Conservation (phyloP, 2,888 invertebrate genomes). For the Leptothorax acervorum region DNA sequence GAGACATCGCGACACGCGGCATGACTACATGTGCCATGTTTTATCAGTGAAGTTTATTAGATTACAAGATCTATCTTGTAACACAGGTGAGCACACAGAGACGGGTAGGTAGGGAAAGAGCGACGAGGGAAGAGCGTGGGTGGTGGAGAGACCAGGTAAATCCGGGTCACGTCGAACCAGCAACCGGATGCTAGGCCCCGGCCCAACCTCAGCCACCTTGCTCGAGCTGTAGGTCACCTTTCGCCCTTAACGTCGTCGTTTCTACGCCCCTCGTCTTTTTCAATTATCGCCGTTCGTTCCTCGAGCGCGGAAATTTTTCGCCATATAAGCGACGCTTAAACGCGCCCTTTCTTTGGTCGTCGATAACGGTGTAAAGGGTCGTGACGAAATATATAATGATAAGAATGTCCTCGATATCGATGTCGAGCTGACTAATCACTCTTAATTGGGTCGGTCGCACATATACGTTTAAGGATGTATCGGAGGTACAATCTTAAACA, state of each 20-base stretch:
- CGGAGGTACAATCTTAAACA: too few relatives aligned
- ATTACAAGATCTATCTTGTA: conserved; percentile 18
- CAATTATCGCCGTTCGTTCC: conserved; percentile 51
- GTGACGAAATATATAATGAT: not conserved
- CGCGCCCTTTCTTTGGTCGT: not conserved
- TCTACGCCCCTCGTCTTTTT: conserved; percentile 51
- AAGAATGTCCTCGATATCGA: conserved; percentile 8
- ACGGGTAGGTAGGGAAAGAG: not conserved
- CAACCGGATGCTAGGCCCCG: conserved; percentile 77
- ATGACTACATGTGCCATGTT: not conserved
- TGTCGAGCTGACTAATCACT: conserved; percentile 14
- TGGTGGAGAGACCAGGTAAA: conserved; percentile 74
- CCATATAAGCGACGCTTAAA: not conserved
- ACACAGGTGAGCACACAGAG: conserved; percentile 13
- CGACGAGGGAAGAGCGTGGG: conserved; percentile 57
- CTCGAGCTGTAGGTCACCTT: conserved; percentile 79
- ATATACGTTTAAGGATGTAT: not conserved
- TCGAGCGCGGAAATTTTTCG: not conserved
- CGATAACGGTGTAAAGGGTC: not conserved
- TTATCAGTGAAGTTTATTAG: conserved; percentile 23
- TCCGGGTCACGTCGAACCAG: conserved; percentile 81
- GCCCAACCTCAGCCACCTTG: conserved; percentile 70
- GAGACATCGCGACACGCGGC: not conserved
- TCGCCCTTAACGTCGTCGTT: conserved; percentile 75
- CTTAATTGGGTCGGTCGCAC: not conserved